phyloP scores from a whole-genome alignment of 2,888 invertebrate species.

The Drosophila nr. fundita region DNA sequence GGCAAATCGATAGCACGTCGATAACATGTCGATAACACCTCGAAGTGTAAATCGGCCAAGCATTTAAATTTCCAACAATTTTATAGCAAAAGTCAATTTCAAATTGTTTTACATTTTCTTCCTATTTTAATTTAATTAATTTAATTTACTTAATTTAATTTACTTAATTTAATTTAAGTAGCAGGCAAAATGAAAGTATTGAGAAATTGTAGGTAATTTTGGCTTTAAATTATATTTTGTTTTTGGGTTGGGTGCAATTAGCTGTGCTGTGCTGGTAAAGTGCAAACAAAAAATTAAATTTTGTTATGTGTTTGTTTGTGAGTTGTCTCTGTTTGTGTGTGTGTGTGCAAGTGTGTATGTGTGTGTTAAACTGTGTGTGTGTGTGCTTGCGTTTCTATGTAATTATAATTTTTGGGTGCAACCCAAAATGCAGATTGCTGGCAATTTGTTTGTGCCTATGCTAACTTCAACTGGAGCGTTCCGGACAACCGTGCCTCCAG shows the following conservation, averaged over 20 bases:
- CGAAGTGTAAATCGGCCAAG: not conserved
- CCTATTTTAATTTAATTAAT: not conserved
- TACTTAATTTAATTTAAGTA: not conserved
- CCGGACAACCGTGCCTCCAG: not conserved
- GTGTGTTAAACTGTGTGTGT: conserved; percentile 1
- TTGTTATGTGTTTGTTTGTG: conserved; percentile 3
- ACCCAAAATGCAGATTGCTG: conserved; percentile 71
- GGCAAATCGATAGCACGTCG: not conserved
- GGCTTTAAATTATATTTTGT: not conserved
- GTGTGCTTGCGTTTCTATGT: conserved; percentile 50
- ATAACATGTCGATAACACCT: not conserved
- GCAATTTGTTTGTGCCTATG: conserved; percentile 67
- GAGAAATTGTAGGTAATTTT: not conserved
- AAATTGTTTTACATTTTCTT: not conserved
- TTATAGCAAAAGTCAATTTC: not conserved
- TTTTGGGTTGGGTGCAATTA: conserved; percentile 1
- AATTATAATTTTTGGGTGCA: conserved; percentile 71
- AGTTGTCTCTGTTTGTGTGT: not conserved
- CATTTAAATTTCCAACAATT: not conserved
- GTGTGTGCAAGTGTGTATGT: not conserved
- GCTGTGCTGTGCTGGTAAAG: conserved; percentile 16
- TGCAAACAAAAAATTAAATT: conserved; percentile 37
- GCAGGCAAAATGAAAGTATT: not conserved
- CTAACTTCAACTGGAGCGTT: conserved; percentile 36
- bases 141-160: too few relatives aligned